A percentile compares a stretch with the other conserved stretches of the same genome.
phyloP scores from a whole-genome alignment of 2,797 vertebrate genomes.

The Rhabdophis nuchalis region DNA sequence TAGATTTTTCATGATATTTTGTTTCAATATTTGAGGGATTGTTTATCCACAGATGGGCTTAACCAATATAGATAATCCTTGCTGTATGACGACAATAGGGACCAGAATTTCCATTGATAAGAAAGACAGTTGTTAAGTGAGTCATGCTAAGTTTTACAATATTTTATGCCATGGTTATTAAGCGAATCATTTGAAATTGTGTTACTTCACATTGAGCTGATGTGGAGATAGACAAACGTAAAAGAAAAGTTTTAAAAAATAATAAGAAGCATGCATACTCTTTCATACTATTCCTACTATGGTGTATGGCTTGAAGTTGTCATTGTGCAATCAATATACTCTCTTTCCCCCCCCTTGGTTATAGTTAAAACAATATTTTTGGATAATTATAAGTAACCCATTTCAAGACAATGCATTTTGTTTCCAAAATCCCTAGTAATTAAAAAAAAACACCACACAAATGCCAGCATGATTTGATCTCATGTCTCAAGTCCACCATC shows the following conservation, averaged over 20 bases:
- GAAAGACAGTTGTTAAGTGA: too few relatives aligned
- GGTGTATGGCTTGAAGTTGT: not conserved
- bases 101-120: too few relatives aligned
- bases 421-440: not conserved
- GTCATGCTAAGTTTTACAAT: too few relatives aligned
- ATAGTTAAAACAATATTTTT: not conserved
- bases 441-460: not conserved
- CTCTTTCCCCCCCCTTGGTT: too few relatives aligned
- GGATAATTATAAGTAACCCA: not conserved
- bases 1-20: not conserved
- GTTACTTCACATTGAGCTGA: not conserved
- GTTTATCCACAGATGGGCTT: too few relatives aligned
- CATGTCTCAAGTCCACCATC: not conserved
- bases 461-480: not conserved
- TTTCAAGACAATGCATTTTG: not conserved
- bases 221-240: not conserved
- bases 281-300: not conserved
- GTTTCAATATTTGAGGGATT: not conserved
- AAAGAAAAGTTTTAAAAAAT: not conserved
- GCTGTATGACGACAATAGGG: too few relatives aligned
- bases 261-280: not conserved
- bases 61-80: too few relatives aligned
- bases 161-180: not conserved
- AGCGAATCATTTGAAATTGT: not conserved
- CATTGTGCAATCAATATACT: too few relatives aligned